Evolutionary conservation across 2,113 vertebrate species (phyloP).

Genomic region (Struthidea cinerea): DNA sequence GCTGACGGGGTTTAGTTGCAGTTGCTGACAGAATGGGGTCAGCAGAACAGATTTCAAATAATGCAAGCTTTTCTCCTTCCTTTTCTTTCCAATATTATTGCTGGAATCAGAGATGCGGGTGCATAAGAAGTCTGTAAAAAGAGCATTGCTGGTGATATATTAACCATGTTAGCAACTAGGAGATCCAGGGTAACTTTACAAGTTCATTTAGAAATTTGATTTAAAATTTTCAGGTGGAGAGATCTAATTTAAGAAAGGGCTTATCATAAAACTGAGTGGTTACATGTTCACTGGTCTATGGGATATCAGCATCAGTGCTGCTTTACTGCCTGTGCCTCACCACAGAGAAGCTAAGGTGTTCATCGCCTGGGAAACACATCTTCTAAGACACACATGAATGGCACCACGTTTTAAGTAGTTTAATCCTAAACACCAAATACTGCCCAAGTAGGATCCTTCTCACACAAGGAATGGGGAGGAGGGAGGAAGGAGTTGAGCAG

Average conservation of each 20-base stretch:
- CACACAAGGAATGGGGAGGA: neutral
- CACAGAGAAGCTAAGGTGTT: neutral
- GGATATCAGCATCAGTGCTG: neutral
- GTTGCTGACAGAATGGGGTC: conserved; percentile 36
- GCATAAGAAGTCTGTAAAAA: neutral
- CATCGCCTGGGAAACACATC: neutral
- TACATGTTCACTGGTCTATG: rapidly evolving
- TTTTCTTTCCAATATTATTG: neutral
- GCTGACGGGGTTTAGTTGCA: neutral
- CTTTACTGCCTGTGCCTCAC: neutral
- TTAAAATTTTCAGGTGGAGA: neutral
- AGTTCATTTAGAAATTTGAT: neutral
- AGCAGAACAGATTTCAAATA: neutral
- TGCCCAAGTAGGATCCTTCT: neutral
- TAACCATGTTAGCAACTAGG: neutral
- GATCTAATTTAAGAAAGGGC: neutral
- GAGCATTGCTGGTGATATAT: neutral
- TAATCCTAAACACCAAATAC: neutral
- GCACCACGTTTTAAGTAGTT: neutral
- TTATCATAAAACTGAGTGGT: neutral
- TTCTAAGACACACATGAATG: neutral
- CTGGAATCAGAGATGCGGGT: neutral
- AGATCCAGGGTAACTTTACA: neutral
- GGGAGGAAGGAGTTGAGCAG: neutral
- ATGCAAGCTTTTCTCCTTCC: neutral